Conservation (phyloP, 2,888 invertebrate genomes). For the Agapostemon virescens region DNA sequence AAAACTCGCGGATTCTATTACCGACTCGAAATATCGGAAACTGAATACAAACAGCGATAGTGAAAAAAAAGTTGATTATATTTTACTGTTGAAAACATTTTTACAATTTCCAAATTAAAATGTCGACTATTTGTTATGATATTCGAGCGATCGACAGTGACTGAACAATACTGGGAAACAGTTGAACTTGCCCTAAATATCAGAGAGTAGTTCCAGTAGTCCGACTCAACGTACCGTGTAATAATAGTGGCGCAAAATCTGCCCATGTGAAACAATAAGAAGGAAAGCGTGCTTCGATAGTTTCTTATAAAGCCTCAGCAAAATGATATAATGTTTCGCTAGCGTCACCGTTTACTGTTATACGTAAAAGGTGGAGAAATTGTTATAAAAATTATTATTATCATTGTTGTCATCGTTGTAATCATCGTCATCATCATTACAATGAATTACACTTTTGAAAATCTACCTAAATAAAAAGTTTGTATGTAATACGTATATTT, state of each 20-base stretch:
- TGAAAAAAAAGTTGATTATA: background rate
- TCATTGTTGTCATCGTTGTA: too few relatives aligned
- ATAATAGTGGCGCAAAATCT: constrained; percentile 32
- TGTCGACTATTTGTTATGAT: background rate
- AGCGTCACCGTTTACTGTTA: background rate
- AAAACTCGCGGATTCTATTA: background rate
- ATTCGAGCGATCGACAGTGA: constrained; percentile 23
- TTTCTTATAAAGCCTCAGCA: constrained; percentile 1
- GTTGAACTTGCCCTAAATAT: constrained; percentile 55
- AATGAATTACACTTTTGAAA: background rate
- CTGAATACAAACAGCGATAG: too few relatives aligned
- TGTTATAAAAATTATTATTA: background rate
- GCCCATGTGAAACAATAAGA: constrained; percentile 1
- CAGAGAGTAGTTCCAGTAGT: constrained; percentile 34
- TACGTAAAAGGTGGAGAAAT: background rate
- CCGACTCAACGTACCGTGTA: constrained; percentile 45
- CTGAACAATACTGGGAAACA: constrained; percentile 8
- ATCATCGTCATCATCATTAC: too few relatives aligned
- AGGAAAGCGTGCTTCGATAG: constrained; percentile 10
- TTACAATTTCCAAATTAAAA: background rate
- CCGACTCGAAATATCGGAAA: background rate
- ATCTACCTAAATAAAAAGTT: background rate
- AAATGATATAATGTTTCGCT: constrained; percentile 6
- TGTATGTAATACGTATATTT: background rate
- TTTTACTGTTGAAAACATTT: background rate